Percentiles rank a stretch among this genome's conserved stretches.
These are phyloP conservation scores for Drosophila rhopaloa DNA, from an alignment of 1,140 invertebrate species.

Conservation along the genomic window DNA sequence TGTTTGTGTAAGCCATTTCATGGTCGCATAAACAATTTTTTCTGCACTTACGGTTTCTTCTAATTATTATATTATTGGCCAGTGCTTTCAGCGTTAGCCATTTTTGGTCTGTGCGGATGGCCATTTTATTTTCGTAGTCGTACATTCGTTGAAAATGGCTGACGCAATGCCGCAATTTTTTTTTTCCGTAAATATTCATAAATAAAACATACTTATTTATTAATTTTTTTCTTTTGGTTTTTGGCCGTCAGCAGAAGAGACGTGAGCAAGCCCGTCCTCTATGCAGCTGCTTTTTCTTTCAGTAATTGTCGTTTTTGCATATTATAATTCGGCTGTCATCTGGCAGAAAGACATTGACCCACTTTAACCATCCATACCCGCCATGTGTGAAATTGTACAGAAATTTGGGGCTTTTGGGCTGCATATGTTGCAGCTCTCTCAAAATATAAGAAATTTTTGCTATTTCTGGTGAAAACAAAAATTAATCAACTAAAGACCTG, in stretches of 20 bases:
- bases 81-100: not conserved
- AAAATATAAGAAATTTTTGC: constrained; percentile 12
- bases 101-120: constrained; percentile 19
- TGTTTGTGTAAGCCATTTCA: not conserved
- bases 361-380: constrained; percentile 15
- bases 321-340: constrained; percentile 22
- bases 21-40: not conserved
- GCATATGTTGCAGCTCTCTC: constrained; percentile 28
- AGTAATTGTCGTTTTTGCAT: constrained; percentile 52
- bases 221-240: constrained; percentile 23
- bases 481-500: constrained; percentile 27
- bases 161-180: constrained; percentile 68
- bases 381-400: constrained; percentile 40
- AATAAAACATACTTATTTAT: constrained; percentile 22
- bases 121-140: constrained; percentile 54
- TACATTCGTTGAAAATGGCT: constrained; percentile 32
- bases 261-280: not conserved
- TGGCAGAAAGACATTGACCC: constrained; percentile 63
- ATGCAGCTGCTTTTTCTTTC: constrained; percentile 48
- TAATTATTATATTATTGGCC: constrained; percentile 47
- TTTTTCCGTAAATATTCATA: constrained; percentile 49
- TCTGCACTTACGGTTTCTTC: constrained; percentile 16
- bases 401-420: constrained; percentile 23
- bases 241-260: constrained; percentile 6
- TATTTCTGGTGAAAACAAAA: constrained; percentile 46